Conservation (phyloP, 2,797 vertebrate species). For the Remorina albescens region DNA sequence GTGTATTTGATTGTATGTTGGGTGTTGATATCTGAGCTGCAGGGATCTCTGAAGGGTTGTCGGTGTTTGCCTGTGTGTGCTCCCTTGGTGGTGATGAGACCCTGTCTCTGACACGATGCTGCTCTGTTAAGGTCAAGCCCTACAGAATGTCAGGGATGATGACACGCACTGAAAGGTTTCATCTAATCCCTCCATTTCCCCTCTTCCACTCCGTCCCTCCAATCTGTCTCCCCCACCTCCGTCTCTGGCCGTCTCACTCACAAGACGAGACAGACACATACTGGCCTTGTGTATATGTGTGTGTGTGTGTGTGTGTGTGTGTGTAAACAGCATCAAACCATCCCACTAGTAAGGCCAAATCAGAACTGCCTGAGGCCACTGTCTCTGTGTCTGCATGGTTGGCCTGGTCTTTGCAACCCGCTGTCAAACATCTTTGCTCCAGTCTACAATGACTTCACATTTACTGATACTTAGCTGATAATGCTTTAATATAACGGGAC, state of each 20-base stretch:
- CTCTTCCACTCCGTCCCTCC: constrained; percentile 67
- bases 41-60: constrained; percentile 65
- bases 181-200: constrained; percentile 83
- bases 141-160: constrained; percentile 87
- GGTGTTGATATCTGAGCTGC: constrained; percentile 49
- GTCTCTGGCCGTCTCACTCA: constrained; percentile 70
- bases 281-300: constrained; percentile 57
- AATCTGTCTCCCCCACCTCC: constrained; percentile 65
- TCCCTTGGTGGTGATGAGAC: constrained; percentile 73
- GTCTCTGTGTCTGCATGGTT: constrained; percentile 65
- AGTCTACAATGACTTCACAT: constrained; percentile 43
- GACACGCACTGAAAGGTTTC: constrained; percentile 85
- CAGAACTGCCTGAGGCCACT: constrained; percentile 72
- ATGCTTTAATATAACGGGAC: constrained; percentile 15
- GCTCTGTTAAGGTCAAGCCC: constrained; percentile 87
- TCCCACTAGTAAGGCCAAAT: constrained; percentile 70
- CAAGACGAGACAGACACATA: constrained; percentile 78
- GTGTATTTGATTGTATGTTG: constrained; percentile 53
- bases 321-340: constrained; percentile 68
- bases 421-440: constrained; percentile 68
- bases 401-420: constrained; percentile 62
- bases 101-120: constrained; percentile 82
- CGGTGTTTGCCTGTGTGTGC: constrained; percentile 36
- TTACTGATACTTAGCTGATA: constrained; percentile 32
- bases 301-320: constrained; percentile 37